These are phyloP conservation scores for Halyomorpha halys DNA, from an alignment of 1,140 invertebrate species.

Conservation along the genomic window DNA sequence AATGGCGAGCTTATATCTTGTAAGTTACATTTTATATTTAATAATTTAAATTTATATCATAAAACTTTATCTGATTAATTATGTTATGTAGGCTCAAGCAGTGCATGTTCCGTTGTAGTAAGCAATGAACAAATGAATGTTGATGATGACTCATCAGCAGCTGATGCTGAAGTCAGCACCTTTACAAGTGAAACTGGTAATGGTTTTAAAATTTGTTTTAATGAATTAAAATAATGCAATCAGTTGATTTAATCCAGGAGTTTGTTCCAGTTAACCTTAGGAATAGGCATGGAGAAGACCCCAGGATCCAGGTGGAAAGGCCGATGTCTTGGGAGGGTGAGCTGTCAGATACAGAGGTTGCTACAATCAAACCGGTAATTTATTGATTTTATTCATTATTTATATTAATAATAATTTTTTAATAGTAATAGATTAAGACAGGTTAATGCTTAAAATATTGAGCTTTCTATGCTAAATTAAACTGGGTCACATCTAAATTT, in stretches of 20 bases:
- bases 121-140: slow-evolving; percentile 28
- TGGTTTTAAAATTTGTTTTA: not conserved
- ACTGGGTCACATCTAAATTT: no score
- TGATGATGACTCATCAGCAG: slow-evolving; percentile 41
- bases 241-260: not conserved
- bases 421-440: no score
- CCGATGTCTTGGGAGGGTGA: slow-evolving; percentile 90
- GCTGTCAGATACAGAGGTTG: slow-evolving; percentile 62
- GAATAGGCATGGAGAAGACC: slow-evolving; percentile 38
- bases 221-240: not conserved
- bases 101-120: slow-evolving; percentile 29
- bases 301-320: slow-evolving; percentile 41
- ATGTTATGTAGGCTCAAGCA: not conserved
- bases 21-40: not conserved
- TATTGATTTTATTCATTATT: no score
- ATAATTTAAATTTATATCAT: not conserved
- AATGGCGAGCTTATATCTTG: slow-evolving; percentile 20
- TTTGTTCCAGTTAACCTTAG: slow-evolving; percentile 39
- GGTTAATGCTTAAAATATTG: no score
- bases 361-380: slow-evolving; percentile 36
- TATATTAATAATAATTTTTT: no score
- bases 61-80: not conserved
- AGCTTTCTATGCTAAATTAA: no score
- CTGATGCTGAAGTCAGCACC: slow-evolving; percentile 45
- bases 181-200: slow-evolving; percentile 37